These are phyloP conservation scores for Bergia puertoricense DNA, from an alignment of 92 coral and sea anemone genomes.

Conservation along the genomic window DNA sequence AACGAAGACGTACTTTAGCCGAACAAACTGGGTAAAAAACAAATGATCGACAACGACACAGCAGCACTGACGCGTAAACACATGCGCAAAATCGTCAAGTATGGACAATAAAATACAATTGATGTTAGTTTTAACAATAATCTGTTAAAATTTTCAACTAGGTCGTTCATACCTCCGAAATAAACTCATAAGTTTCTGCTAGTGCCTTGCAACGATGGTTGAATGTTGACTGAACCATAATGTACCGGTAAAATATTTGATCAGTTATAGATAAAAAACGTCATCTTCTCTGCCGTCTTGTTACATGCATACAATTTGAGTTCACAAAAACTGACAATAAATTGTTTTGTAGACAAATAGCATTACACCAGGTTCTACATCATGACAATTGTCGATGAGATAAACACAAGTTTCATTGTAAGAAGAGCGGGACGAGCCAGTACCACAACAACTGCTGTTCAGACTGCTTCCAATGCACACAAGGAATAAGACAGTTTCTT, in stretches of 20 bases:
- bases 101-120: background rate
- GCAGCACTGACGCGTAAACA: background rate
- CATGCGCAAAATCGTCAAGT: background rate
- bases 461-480: background rate
- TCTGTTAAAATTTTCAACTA: background rate
- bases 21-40: background rate
- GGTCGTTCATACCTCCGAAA: constrained; percentile 15
- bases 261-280: background rate
- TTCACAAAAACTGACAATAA: too few species aligned
- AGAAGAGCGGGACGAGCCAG: background rate
- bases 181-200: constrained; percentile 23
- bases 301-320: background rate
- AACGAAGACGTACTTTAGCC: background rate
- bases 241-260: background rate
- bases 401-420: background rate
- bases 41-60: background rate
- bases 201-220: background rate
- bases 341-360: background rate
- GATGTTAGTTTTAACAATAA: too few species aligned
- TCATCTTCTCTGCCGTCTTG: background rate
- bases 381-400: background rate
- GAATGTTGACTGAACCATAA: background rate
- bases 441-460: background rate
- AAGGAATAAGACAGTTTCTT: background rate
- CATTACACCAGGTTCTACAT: background rate